Evolutionary conservation across 2,797 vertebrate genomes (phyloP), one percentile per base, ranked within the genome.

Genomic region (Myotis vivesi): DNA sequence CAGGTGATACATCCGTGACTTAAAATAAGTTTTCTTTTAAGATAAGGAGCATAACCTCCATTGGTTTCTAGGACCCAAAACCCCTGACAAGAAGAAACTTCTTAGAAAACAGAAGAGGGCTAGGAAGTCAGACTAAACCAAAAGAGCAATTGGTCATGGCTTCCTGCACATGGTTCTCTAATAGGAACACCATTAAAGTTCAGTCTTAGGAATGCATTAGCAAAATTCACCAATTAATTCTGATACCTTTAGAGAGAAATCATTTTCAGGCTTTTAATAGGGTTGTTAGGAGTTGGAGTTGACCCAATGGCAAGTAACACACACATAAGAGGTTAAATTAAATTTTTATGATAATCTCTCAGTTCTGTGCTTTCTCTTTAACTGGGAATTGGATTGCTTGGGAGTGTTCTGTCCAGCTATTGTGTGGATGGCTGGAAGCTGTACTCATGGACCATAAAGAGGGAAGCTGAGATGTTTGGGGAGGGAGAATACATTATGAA

Each of bases 21-120:
- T 76, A 28, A 75, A 91, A 59, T 72, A 86, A 30, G 4, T 33
- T 92, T 93, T 92, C 49, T 95, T 88, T 44, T 20, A 44, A 49
- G 28, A 83, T 44, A 85, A 68, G n/a, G 22, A 72, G 8, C 41
- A 57, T 44, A 59, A 13, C 57, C 28, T 76, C 13, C 8, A 17
- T 51, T 76, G 16, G 30, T 68, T 86, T 89, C 57, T 71, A 77
- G 6, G n/a, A 62, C 59, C n/a, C 20, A 38, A 72, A 93, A 41
- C 8, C 76, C 36, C 23, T 16, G 51, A 55, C 36, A 75, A 69
- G 53, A 53, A 30, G n/a, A 36, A 68, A 4, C 11, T 68, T 73
- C 6, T 79, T 82, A 13, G 83, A 64, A 86, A 88, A 73, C 55
- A 91, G 69, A 73, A 53, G 28, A 79, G n/a, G 6, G 9, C 17